Evolutionary conservation across 2,113 vertebrate genomes (phyloP).

Genomic region (Mola mola): DNA sequence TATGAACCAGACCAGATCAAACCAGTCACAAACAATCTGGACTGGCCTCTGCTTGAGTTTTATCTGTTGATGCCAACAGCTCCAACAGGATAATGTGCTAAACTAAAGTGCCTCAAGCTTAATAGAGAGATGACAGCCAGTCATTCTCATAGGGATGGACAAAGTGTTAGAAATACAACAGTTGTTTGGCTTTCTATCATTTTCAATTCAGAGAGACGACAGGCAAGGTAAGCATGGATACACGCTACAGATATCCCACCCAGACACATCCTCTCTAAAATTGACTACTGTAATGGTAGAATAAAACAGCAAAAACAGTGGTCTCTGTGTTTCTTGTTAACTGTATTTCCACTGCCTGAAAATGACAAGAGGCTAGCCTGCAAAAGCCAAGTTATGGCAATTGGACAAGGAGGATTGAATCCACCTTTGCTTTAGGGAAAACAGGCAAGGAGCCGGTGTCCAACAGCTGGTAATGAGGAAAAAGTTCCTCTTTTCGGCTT

Average conservation of each 20-base stretch:
- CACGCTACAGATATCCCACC: constrained; percentile 5
- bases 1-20: no score
- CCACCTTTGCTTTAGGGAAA: constrained; percentile 58
- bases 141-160: no score
- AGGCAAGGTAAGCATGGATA: constrained; percentile 8
- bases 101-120: no score
- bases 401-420: constrained; percentile 22
- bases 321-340: constrained; percentile 51
- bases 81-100: no score
- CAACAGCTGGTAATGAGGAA: constrained; percentile 58
- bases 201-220: constrained; percentile 3
- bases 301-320: constrained; percentile 42
- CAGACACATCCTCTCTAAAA: constrained; percentile 23
- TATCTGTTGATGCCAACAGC: no score
- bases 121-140: no score
- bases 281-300: constrained; percentile 19
- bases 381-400: constrained; percentile 41
- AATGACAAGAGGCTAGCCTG: constrained; percentile 48
- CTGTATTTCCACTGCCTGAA: constrained; percentile 36
- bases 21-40: no score
- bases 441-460: constrained; percentile 31
- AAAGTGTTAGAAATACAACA: no score
- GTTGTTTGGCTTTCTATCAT: no score
- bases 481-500: constrained; percentile 53
- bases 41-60: no score